phyloP scores from a whole-genome alignment of 1,140 invertebrate genomes.

The Drosophila rufa region DNA sequence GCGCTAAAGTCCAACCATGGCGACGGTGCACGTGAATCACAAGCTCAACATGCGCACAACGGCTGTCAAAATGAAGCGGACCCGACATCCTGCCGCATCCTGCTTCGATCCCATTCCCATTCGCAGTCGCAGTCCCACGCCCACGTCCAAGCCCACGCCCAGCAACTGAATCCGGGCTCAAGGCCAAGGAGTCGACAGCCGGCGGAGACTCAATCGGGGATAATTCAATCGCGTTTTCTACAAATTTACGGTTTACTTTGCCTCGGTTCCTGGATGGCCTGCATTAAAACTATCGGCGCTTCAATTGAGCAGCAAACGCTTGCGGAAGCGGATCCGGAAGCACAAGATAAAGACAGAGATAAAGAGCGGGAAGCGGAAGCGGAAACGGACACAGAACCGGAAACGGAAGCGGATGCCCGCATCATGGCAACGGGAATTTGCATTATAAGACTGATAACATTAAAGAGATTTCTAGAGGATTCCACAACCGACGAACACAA shows the following conservation, averaged over 20 bases:
- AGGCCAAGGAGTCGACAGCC: slow-evolving; percentile 30
- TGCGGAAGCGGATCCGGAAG: slow-evolving; percentile 31
- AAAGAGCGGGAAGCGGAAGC: slow-evolving; percentile 2
- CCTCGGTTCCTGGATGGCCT: slow-evolving; percentile 72
- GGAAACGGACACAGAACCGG: slow-evolving; percentile 23
- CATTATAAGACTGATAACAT: slow-evolving; percentile 85
- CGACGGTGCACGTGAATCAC: slow-evolving; percentile 54
- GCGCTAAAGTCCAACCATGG: slow-evolving; percentile 74
- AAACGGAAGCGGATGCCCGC: slow-evolving; percentile 53
- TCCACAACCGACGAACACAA: slow-evolving; percentile 57
- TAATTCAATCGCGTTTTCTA: slow-evolving; percentile 75
- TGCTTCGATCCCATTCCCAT: slow-evolving; percentile 9
- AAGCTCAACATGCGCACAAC: slow-evolving; percentile 80
- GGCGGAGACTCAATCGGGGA: slow-evolving; percentile 50
- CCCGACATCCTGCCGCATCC: slow-evolving; percentile 20
- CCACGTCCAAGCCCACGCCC: slow-evolving; percentile 3
- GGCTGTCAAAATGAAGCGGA: slow-evolving; percentile 79
- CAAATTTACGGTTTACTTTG: slow-evolving; percentile 76
- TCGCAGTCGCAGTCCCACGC: neutral
- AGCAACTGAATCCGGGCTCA: slow-evolving; percentile 25
- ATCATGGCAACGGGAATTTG: slow-evolving; percentile 79
- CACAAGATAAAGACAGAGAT: slow-evolving; percentile 21
- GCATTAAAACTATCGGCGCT: slow-evolving; percentile 67
- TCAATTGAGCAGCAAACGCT: slow-evolving; percentile 46
- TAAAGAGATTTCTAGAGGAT: slow-evolving; percentile 83